Conservation (phyloP, 2,888 invertebrate species). For the Metacarcinus magister region DNA sequence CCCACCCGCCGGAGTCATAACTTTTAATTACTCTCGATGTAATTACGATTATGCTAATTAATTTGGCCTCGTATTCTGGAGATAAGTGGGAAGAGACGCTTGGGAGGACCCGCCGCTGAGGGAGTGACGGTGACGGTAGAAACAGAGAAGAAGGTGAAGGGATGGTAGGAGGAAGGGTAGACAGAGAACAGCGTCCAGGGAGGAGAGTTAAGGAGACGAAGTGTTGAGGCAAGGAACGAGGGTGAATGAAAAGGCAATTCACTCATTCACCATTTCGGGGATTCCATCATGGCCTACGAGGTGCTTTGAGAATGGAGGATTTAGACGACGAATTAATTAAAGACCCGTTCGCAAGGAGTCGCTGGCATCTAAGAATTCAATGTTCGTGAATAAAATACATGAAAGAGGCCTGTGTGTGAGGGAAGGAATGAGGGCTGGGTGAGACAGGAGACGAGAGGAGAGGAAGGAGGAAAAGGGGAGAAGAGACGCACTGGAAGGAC, state of each 20-base stretch:
- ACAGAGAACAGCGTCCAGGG: neutral
- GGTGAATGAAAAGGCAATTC: neutral
- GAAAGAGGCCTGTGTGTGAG: constrained; percentile 20
- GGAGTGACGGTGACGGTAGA: neutral
- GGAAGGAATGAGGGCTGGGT: neutral
- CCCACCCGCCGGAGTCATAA: constrained; percentile 47
- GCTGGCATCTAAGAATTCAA: constrained; percentile 42
- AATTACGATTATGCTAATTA: constrained; percentile 59
- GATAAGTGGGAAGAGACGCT: constrained; percentile 42
- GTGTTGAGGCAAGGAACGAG: neutral
- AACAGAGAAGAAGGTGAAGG: neutral
- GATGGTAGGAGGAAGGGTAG: neutral
- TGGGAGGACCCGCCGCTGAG: neutral
- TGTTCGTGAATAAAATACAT: constrained; percentile 37
- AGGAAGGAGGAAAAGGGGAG: neutral
- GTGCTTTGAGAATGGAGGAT: neutral
- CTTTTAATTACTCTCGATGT: constrained; percentile 65
- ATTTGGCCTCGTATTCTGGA: constrained; percentile 39
- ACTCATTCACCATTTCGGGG: constrained; percentile 27
- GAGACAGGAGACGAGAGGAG: neutral
- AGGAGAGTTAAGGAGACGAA: neutral
- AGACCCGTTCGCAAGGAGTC: neutral
- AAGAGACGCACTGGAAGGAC: neutral
- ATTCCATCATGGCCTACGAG: constrained; percentile 26
- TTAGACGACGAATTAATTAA: constrained; percentile 35